phyloP scores from a whole-genome alignment of 2,797 vertebrate species.

The Limosa lapponica region DNA sequence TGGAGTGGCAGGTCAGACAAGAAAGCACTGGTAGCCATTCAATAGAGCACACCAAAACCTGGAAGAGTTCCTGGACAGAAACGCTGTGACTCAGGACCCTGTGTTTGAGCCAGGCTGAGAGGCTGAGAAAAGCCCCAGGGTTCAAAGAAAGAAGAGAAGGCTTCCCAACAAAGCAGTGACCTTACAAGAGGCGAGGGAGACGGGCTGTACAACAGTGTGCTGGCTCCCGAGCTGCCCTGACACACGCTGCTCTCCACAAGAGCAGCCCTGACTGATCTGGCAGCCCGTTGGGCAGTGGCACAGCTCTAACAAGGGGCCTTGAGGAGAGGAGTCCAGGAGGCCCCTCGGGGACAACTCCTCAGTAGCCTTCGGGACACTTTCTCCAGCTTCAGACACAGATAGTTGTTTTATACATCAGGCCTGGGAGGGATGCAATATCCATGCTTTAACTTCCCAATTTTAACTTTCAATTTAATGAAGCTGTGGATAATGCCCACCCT shows the following conservation, averaged over 20 bases:
- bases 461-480: neutral
- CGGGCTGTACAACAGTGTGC: accelerated
- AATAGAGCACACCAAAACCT: neutral
- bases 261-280: neutral
- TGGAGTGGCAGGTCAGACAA: neutral
- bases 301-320: accelerated
- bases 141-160: neutral
- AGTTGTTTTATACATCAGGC: accelerated
- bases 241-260: accelerated
- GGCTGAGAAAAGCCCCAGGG: neutral
- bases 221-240: neutral
- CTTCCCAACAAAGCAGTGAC: neutral
- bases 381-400: neutral
- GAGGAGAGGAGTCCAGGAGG: neutral
- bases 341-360: neutral
- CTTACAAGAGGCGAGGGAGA: neutral
- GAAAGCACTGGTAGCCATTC: neutral
- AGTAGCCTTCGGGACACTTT: neutral
- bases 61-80: neutral
- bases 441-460: neutral
- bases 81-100: neutral
- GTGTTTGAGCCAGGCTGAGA: neutral
- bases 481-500: neutral
- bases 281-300: accelerated
- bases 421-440: neutral